These are phyloP conservation scores for Mormyrops attenuatus DNA, from an alignment of 2,797 vertebrate genomes.

Conservation along the genomic window DNA sequence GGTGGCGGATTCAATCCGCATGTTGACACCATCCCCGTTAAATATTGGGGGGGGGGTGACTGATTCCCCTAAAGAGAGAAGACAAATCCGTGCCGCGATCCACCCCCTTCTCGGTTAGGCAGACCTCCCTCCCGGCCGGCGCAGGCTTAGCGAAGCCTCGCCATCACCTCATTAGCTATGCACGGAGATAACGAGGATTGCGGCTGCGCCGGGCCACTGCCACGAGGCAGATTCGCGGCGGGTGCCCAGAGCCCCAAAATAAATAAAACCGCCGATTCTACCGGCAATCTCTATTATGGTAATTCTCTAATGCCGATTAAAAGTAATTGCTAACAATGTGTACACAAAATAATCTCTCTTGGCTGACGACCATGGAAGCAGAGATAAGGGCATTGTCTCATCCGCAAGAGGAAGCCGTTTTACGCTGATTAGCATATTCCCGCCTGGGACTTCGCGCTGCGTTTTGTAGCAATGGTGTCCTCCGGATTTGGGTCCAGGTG, in stretches of 20 bases:
- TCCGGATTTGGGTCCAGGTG: neutral
- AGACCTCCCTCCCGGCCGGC: conserved; percentile 8
- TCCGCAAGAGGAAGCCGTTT: conserved; percentile 51
- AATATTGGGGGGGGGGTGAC: neutral
- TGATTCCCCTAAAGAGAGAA: neutral
- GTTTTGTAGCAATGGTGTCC: conserved; percentile 27
- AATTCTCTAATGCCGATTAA: conserved; percentile 70
- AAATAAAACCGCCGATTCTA: conserved; percentile 61
- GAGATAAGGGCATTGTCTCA: conserved; percentile 59
- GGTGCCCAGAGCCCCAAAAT: conserved; percentile 60
- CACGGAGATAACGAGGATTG: conserved; percentile 33
- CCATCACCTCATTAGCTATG: conserved; percentile 30
- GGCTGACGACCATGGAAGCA: conserved; percentile 50
- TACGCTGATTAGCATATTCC: conserved; percentile 55
- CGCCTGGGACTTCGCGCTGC: conserved; percentile 37
- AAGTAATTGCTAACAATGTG: conserved; percentile 67
- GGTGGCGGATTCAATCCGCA: neutral
- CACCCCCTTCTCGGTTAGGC: neutral
- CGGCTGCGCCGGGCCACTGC: conserved; percentile 40
- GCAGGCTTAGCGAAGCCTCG: neutral
- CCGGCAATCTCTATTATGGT: conserved; percentile 66
- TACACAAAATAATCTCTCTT: conserved; percentile 63
- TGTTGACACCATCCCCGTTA: neutral
- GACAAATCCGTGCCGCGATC: neutral
- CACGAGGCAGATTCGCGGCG: conserved; percentile 30